A percentile compares a stretch with the other conserved stretches of the same genome.
Conservation (phyloP, 2,888 invertebrate genomes). For the Eupithecia subumbrata region DNA sequence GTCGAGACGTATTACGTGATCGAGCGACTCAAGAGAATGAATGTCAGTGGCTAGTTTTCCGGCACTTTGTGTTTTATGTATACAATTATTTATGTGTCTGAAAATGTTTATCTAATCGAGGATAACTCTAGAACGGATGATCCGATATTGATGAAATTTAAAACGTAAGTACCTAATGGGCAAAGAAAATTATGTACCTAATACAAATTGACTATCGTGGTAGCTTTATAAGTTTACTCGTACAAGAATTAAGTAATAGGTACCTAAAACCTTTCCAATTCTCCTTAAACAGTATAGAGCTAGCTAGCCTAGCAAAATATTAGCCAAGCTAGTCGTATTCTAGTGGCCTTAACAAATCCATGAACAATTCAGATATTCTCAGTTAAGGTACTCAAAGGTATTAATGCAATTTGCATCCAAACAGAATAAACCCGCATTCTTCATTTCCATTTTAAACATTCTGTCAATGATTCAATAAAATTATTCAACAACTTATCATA, state of each 20-base stretch:
- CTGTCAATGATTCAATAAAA: slow-evolving; percentile 2
- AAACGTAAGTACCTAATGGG: neutral
- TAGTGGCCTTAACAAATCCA: neutral
- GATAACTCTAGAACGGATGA: neutral
- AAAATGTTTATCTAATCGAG: neutral
- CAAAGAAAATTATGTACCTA: neutral
- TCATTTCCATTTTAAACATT: slow-evolving; percentile 12
- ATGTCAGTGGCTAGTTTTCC: neutral
- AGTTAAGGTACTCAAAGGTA: neutral
- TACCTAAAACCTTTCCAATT: neutral
- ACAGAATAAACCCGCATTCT: slow-evolving; percentile 1
- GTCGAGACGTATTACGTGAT: neutral
- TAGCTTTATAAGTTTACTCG: neutral
- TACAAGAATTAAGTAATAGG: neutral
- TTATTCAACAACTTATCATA: slow-evolving; percentile 9
- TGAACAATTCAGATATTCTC: slow-evolving; percentile 2
- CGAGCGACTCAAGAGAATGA: neutral
- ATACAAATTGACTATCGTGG: neutral
- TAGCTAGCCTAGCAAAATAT: neutral
- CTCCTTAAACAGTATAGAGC: neutral
- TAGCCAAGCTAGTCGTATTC: neutral
- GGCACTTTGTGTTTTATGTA: neutral
- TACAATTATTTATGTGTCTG: neutral
- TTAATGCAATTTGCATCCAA: slow-evolving; percentile 14
- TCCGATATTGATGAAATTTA: neutral